Base-by-base conservation (phyloP, 2,888 invertebrate species). In the Athetis lepigone region DNA sequence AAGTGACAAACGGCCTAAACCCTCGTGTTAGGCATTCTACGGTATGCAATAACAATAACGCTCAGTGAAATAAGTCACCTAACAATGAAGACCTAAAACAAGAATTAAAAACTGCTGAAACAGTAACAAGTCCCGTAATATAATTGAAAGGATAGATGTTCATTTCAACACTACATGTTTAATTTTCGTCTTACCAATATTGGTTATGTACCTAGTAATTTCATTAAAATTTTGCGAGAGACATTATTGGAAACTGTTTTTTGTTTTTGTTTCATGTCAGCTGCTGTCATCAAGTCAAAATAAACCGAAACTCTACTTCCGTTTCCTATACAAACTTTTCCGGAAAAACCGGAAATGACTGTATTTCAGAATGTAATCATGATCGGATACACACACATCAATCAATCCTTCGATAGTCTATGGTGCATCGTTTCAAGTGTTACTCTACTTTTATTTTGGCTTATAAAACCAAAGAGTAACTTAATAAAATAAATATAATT, bases 171-270 rank as follows among this genome's bases (percentile, higher is more conserved):
- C 43, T 54, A 62, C 9, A 55, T 55, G 49, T 57, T 45, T 46
- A 66, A 47, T 45, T 70, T 23, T 50, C 59, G 60, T 72, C 81
- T 81, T 84, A 92, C 90, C 87, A 85, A 88, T 87, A 84, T 86
- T 85, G 86, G 80, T 83, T 85, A 80, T 85, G 83, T 84, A 82
- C 84, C 83, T 84, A 85, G 79, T 86, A 89, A 89, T 87, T 89
- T 91, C 89, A 91, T 92, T 88, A 91, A 93, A 92, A 93, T 91
- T 93, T 93, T 90, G 89, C 86, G 83, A 87, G 84, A 89, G 85
- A 89, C 89, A 92, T 92, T 87, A 87, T 90, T 85, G 86, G 83
- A 90, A 90, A 90, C 88, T 90, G 91, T 92, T 92, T 93, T 93
- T 93, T 93, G 90, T 92, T 93, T 93, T 92, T 91, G 86, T 88